Conservation (phyloP, 2,113 vertebrate species). For the Ailuropoda melanoleuca region DNA sequence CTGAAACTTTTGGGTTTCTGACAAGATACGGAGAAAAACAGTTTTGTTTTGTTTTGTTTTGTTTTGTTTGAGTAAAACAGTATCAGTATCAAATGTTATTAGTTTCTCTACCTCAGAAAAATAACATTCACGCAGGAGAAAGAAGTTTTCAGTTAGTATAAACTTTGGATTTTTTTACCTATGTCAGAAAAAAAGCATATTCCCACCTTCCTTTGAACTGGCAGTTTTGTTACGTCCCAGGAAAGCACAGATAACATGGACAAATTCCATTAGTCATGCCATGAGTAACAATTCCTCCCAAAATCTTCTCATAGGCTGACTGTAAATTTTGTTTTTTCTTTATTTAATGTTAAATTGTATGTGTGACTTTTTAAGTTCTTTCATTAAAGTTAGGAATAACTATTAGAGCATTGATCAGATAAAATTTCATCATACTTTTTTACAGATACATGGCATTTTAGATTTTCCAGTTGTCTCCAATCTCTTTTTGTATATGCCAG, state of each 20-base stretch:
- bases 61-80: background rate
- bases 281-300: background rate
- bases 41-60: no score
- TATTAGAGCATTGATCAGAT: background rate
- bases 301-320: background rate
- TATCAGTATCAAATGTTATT: background rate
- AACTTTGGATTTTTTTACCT: background rate
- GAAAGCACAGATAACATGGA: background rate
- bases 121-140: background rate
- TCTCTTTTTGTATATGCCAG: background rate
- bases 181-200: background rate
- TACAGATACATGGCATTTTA: background rate
- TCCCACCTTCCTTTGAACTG: background rate
- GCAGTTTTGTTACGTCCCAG: background rate
- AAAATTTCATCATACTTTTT: background rate
- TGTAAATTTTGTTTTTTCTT: background rate
- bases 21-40: background rate
- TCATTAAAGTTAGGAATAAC: background rate
- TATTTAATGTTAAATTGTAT: background rate
- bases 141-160: background rate
- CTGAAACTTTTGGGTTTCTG: background rate
- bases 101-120: background rate
- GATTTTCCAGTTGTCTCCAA: background rate
- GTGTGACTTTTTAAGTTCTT: background rate
- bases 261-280: background rate